Conservation (phyloP, 35 echinoderm and acorn worm species). For the Heliocidaris tuberculata region DNA sequence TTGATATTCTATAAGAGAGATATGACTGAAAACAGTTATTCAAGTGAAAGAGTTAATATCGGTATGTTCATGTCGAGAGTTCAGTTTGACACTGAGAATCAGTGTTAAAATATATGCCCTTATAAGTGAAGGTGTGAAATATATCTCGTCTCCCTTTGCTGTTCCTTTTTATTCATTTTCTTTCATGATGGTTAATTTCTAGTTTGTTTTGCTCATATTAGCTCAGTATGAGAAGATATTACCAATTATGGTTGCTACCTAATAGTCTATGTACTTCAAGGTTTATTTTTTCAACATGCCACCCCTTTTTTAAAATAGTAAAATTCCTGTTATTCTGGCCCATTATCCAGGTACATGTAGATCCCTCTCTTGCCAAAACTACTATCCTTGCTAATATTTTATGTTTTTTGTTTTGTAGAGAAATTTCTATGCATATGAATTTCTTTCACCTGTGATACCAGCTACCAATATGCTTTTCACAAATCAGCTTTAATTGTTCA, state of each 20-base stretch:
- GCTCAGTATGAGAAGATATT: not conserved
- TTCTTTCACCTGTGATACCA: not conserved
- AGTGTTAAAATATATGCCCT: too few species aligned
- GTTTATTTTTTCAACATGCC: not conserved
- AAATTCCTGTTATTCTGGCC: not conserved
- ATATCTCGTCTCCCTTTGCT: too few species aligned
- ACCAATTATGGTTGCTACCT: not conserved
- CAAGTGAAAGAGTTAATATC: too few species aligned
- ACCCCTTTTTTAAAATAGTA: not conserved
- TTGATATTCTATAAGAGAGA: too few species aligned
- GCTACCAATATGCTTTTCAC: not conserved
- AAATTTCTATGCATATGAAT: not conserved
- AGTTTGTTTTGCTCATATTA: not conserved
- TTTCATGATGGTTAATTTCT: not conserved
- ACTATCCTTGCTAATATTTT: not conserved
- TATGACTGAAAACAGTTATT: too few species aligned
- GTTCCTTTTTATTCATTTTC: too few species aligned
- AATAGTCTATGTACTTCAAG: not conserved
- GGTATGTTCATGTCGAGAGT: too few species aligned
- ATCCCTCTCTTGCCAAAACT: not conserved
- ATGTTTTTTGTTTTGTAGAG: too few species aligned
- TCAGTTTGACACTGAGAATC: too few species aligned
- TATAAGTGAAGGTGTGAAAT: too few species aligned
- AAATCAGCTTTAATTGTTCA: not conserved
- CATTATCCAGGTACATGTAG: not conserved